phyloP scores from a whole-genome alignment of 2,113 vertebrate species.

The Talpa occidentalis region DNA sequence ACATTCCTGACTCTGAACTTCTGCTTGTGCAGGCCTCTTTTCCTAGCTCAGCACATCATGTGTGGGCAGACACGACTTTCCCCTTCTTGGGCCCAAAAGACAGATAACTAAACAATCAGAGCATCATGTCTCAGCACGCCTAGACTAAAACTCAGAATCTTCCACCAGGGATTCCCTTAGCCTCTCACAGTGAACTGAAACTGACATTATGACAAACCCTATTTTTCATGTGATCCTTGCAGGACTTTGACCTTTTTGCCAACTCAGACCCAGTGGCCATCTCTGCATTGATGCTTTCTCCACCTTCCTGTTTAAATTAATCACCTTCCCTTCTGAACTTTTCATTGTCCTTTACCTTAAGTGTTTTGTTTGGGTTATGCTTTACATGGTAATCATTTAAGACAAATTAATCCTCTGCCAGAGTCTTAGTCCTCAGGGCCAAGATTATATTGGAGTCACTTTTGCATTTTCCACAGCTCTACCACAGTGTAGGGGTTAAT shows the following conservation, averaged over 20 bases:
- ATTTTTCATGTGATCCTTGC: neutral
- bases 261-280: neutral
- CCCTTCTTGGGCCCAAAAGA: neutral
- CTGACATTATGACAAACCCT: neutral
- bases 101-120: neutral
- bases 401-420: neutral
- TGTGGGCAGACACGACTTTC: neutral
- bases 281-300: neutral
- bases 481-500: constrained; percentile 16
- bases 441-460: constrained; percentile 2
- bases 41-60: neutral
- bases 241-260: neutral
- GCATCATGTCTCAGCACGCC: neutral
- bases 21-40: neutral
- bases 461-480: constrained; percentile 41
- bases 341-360: neutral
- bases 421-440: neutral
- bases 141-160: neutral
- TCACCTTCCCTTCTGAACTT: neutral
- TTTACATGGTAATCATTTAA: constrained; percentile 53
- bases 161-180: neutral
- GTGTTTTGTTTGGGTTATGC: neutral
- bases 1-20: neutral
- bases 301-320: neutral
- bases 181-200: neutral